phyloP scores from a whole-genome alignment of 1,140 invertebrate species.

The Zaprionus tsacasi region DNA sequence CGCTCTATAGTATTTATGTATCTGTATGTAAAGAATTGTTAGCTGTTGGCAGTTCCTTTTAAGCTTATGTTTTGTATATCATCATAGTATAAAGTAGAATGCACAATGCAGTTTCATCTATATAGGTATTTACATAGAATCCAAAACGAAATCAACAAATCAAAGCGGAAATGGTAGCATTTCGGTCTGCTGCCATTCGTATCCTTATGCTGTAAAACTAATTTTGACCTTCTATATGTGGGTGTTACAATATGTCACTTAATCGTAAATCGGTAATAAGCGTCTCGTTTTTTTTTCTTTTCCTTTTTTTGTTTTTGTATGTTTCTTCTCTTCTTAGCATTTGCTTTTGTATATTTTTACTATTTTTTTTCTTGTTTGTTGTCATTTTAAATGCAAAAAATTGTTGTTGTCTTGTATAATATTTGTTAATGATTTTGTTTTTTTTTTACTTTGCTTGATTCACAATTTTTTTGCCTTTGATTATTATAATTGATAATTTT shows the following conservation, averaged over 20 bases:
- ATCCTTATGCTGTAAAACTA: slow-evolving; percentile 47
- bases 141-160: slow-evolving; percentile 7
- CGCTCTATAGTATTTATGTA: slow-evolving; percentile 8
- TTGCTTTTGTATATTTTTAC: slow-evolving; percentile 72
- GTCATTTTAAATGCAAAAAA: slow-evolving; percentile 74
- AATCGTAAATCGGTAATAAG: slow-evolving; percentile 78
- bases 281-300: slow-evolving; percentile 66
- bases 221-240: slow-evolving; percentile 65
- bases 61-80: slow-evolving; percentile 24
- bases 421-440: slow-evolving; percentile 37
- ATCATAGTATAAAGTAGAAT: slow-evolving; percentile 28
- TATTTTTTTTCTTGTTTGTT: slow-evolving; percentile 62
- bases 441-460: slow-evolving; percentile 31
- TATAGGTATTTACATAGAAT: slow-evolving; percentile 36
- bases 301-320: slow-evolving; percentile 38
- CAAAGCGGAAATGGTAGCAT: slow-evolving; percentile 38
- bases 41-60: slow-evolving; percentile 46
- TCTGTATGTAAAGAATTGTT: slow-evolving; percentile 23
- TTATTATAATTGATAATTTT: slow-evolving; percentile 41
- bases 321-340: slow-evolving; percentile 30
- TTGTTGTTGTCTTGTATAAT: slow-evolving; percentile 68
- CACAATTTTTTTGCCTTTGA: slow-evolving; percentile 24
- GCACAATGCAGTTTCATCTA: slow-evolving; percentile 32
- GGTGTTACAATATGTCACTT: slow-evolving; percentile 37
- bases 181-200: slow-evolving; percentile 18